Evolutionary conservation across 64 coral and sea anemone genomes (phyloP).

Genomic region (Dendrophyllia cribrosa): DNA sequence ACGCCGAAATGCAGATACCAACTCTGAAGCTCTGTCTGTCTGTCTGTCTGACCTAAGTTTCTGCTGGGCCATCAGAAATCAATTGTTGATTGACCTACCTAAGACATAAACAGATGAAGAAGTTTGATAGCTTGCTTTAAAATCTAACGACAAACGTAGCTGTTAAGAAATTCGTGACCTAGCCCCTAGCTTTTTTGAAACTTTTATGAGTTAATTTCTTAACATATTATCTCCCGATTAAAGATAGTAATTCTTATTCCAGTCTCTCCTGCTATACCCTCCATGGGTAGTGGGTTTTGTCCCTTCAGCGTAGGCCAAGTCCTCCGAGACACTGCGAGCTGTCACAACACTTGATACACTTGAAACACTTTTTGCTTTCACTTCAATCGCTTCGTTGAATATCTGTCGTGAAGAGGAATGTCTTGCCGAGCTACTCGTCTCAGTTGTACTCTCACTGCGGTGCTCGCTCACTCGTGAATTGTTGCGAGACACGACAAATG

Average conservation of each 20-base stretch:
- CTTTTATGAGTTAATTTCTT: too few relatives aligned
- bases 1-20: too few relatives aligned
- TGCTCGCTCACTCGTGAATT: slow-evolving; percentile 20
- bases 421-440: background rate
- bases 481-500: background rate
- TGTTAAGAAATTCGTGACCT: too few relatives aligned
- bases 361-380: slow-evolving; percentile 6
- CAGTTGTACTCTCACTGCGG: background rate
- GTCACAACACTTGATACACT: slow-evolving; percentile 8
- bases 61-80: too few relatives aligned
- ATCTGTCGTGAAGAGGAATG: background rate
- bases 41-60: too few relatives aligned
- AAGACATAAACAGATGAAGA: too few relatives aligned
- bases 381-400: slow-evolving; percentile 5
- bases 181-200: too few relatives aligned
- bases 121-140: too few relatives aligned
- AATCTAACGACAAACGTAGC: too few relatives aligned
- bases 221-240: background rate
- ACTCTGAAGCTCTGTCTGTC: too few relatives aligned
- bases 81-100: too few relatives aligned
- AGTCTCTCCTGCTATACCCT: background rate
- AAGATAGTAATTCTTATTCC: slow-evolving; percentile 24
- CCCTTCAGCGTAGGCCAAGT: slow-evolving; percentile 23
- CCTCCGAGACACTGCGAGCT: slow-evolving; percentile 27
- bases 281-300: background rate